These are phyloP conservation scores for Palythoa caribaeorum DNA, from an alignment of 92 coral and sea anemone genomes.

Conservation along the genomic window DNA sequence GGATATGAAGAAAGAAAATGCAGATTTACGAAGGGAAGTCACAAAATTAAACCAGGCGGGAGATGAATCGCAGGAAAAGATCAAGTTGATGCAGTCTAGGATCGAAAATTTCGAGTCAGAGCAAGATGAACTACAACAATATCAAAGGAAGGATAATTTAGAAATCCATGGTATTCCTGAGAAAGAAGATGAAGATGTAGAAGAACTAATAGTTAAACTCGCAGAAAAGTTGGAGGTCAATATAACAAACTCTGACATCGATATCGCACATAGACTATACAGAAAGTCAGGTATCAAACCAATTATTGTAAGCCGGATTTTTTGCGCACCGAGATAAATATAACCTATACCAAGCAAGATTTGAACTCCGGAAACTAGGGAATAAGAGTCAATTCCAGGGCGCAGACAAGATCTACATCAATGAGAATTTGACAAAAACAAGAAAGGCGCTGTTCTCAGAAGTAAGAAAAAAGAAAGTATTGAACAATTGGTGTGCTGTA, in stretches of 20 bases:
- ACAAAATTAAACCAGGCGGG: too few relatives aligned
- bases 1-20: too few relatives aligned
- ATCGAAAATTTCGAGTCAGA: not conserved
- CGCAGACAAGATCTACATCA: not conserved
- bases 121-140: slow-evolving; percentile 2
- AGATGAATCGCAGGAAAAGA: too few relatives aligned
- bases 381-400: not conserved
- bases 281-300: not conserved
- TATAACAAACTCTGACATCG: not conserved
- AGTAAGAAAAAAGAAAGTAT: not conserved
- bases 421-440: slow-evolving; percentile 2
- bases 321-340: too few relatives aligned
- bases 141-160: not conserved
- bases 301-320: not conserved
- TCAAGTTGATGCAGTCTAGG: too few relatives aligned
- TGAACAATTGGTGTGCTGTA: not conserved
- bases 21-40: too few relatives aligned
- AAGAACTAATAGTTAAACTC: not conserved
- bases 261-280: not conserved
- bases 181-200: not conserved
- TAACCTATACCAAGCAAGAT: too few relatives aligned
- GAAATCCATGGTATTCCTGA: slow-evolving; percentile 1
- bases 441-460: slow-evolving; percentile 4
- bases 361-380: too few relatives aligned
- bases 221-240: not conserved